Conservation (phyloP, 1,140 invertebrate genomes). For the Pristionchus pacificus region DNA sequence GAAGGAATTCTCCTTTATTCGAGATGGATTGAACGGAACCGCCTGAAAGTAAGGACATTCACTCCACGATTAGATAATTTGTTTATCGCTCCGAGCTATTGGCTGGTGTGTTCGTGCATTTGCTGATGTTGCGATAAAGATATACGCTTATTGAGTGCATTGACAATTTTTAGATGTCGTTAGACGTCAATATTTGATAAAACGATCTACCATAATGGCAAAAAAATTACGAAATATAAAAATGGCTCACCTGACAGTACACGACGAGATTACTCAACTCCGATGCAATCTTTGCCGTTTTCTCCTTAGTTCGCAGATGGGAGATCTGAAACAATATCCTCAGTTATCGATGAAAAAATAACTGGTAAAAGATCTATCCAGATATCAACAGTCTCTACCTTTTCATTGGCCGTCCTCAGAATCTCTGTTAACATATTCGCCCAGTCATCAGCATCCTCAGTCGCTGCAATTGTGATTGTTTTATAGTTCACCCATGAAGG, state of each 20-base stretch:
- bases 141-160: no score
- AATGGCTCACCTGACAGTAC: constrained; percentile 21
- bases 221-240: neutral
- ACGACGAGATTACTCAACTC: constrained; percentile 56
- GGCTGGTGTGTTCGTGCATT: neutral
- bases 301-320: constrained; percentile 51
- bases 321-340: no score
- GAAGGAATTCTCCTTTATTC: constrained; percentile 40
- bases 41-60: constrained; percentile 54
- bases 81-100: no score
- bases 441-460: constrained; percentile 52
- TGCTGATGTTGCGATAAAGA: constrained; percentile 1
- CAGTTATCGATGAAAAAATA: no score
- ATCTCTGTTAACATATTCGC: constrained; percentile 39
- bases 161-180: no score
- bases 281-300: constrained; percentile 46
- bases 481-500: neutral
- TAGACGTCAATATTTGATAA: no score
- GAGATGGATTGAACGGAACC: constrained; percentile 53
- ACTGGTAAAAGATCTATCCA: no score
- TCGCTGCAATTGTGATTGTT: constrained; percentile 7
- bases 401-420: constrained; percentile 38
- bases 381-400: constrained; percentile 41
- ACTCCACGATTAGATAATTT: no score
- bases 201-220: constrained; percentile 3